Percentiles rank a stretch among this genome's conserved stretches.
Conservation (phyloP, 1,140 invertebrate species). For the Pentalonia nigronervosa region DNA sequence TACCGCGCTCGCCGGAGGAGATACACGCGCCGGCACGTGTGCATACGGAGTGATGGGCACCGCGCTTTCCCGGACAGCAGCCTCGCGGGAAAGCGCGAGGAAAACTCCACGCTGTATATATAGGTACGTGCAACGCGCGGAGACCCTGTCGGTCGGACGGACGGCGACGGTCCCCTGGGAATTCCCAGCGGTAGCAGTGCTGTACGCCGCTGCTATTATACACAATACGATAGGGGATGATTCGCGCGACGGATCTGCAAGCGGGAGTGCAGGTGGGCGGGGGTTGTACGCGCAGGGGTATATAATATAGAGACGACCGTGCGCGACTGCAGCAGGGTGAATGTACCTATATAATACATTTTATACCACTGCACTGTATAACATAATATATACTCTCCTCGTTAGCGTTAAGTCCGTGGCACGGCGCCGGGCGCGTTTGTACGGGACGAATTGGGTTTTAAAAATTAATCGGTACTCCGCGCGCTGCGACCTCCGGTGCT, state of each 20-base stretch:
- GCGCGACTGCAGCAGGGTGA: neutral
- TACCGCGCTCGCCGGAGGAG: neutral
- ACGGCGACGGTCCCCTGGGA: neutral
- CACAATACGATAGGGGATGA: neutral
- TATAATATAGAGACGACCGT: neutral
- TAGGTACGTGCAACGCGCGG: no score
- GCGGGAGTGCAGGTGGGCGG: no score
- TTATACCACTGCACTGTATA: neutral
- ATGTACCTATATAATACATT: neutral
- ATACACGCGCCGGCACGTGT: neutral
- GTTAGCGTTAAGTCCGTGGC: neutral
- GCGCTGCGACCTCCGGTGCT: neutral
- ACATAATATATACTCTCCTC: neutral
- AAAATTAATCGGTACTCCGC: conserved; percentile 37
- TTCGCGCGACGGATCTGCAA: neutral
- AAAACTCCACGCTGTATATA: neutral
- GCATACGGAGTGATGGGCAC: neutral
- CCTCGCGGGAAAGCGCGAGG: no score
- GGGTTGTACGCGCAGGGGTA: neutral
- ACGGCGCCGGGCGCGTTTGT: conserved; percentile 4
- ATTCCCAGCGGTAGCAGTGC: neutral
- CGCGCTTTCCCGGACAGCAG: neutral
- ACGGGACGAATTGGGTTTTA: conserved; percentile 44
- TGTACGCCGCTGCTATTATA: neutral
- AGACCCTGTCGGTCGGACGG: neutral